These are phyloP conservation scores for Argya squamiceps DNA, from an alignment of 2,797 vertebrate genomes.

Conservation along the genomic window DNA sequence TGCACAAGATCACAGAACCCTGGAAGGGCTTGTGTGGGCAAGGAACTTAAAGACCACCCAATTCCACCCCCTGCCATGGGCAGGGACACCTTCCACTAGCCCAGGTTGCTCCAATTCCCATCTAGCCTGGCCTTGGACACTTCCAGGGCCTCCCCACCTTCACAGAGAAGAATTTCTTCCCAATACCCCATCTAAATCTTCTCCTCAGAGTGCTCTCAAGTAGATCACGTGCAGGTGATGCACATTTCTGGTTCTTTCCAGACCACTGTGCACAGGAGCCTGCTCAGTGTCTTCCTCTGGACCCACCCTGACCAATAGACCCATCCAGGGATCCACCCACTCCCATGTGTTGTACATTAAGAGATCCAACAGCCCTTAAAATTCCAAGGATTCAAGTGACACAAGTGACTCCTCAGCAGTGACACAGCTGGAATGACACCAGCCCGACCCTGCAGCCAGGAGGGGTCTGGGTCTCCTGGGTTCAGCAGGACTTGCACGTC, in stretches of 20 bases:
- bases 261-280: not conserved
- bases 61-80: not conserved
- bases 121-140: not conserved
- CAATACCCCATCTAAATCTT: not conserved
- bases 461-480: not conserved
- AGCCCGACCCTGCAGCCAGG: not conserved
- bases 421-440: rapidly evolving
- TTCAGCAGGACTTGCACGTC: not conserved
- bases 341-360: rapidly evolving
- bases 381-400: not conserved
- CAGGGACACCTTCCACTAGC: not conserved
- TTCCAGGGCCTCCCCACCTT: not conserved
- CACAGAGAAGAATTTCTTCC: not conserved
- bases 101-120: rapidly evolving
- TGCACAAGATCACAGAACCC: not conserved
- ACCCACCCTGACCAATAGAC: not conserved
- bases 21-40: not conserved
- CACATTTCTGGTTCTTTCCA: not conserved
- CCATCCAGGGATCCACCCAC: not conserved
- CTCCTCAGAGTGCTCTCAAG: not conserved
- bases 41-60: not conserved
- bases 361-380: not conserved
- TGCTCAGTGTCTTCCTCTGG: not conserved
- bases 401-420: not conserved
- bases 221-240: rapidly evolving